Percentiles rank a stretch among this genome's conserved stretches.
Evolutionary conservation across 2,888 invertebrate genomes (phyloP).

Genomic region (Aradus depressus): DNA sequence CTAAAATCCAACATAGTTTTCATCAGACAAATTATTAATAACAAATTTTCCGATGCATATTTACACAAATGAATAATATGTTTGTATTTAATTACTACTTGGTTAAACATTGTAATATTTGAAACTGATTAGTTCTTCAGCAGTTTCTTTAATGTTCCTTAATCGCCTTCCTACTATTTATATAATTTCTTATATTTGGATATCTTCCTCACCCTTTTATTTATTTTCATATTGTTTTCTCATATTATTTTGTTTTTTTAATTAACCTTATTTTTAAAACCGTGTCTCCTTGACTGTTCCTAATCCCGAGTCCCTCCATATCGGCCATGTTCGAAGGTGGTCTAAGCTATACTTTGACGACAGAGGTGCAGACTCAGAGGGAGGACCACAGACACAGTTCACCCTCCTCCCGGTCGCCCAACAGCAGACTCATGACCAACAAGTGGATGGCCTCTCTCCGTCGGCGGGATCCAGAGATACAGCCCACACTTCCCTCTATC

Average conservation of each 20-base stretch:
- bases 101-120: too few species aligned
- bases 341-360: slow-evolving; percentile 24
- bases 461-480: slow-evolving; percentile 51
- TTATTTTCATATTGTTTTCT: background rate
- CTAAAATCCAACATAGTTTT: too few species aligned
- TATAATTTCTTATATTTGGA: background rate
- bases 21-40: too few species aligned
- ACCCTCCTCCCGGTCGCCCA: slow-evolving; percentile 20
- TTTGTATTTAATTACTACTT: too few species aligned
- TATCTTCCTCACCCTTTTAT: slow-evolving; percentile 1
- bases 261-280: background rate
- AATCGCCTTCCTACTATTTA: too few species aligned
- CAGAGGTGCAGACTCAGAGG: slow-evolving; percentile 24
- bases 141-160: too few species aligned
- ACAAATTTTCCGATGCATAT: too few species aligned
- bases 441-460: slow-evolving; percentile 59
- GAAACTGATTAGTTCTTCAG: too few species aligned
- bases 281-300: background rate
- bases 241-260: background rate
- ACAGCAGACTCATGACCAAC: slow-evolving; percentile 38
- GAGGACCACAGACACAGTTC: slow-evolving; percentile 1
- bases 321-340: slow-evolving; percentile 18
- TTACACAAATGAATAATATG: too few species aligned
- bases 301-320: slow-evolving; percentile 1
- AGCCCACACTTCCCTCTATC: slow-evolving; percentile 53